Base-by-base conservation (phyloP, 23 tunicate genomes). In the Botrylloides violaceus region DNA sequence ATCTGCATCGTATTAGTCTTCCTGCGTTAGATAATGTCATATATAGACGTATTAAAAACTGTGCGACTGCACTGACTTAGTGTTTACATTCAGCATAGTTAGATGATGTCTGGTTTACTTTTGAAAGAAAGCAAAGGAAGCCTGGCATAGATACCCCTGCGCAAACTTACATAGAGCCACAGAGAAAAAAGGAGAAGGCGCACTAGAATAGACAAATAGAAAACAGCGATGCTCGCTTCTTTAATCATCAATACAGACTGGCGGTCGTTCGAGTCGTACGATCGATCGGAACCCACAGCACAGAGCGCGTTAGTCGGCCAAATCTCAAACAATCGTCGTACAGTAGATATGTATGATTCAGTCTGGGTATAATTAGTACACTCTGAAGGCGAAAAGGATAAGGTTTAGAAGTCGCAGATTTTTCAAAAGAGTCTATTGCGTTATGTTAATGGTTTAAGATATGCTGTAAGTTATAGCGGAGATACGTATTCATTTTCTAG, bases 141-240 rank as follows among this genome's bases (percentile, higher is more conserved):
- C 53, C 53, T 43, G 53, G 53, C 53, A 43, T 15, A 43, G 53
- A 43, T 43, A 43, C 53, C 53, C 53, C 53, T 43, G 15, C 53
- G 53, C 53, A 43, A 43, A 43, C 53, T 43, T 43, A 7, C 53
- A 7, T 9, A 43, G 9, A 43, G 53, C 53, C 53, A 15, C 9
- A 9, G 53, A 43, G 53, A 15, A 43, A 43, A 43, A 43, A 43
- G 15, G 53, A 43, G 53, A 43, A 43, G 15, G 53, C 53, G 53
- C 9, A 15, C 9, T 43, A 7, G 12, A 15, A 43, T 43, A 9
- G 53, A 43, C 53, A 43, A 43, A 43, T 43, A 43, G 53, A 43
- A 43, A 43, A 43, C 53, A 9, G 15, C 9, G 12, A 15, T 15
- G 53, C 53, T 43, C 53, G 53, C 15, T 43, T 43, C 15, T 43